A percentile compares a stretch with the other conserved stretches of the same genome.
phyloP scores from a whole-genome alignment of 2,797 vertebrate species.

The Otolemur crassicaudatus region DNA sequence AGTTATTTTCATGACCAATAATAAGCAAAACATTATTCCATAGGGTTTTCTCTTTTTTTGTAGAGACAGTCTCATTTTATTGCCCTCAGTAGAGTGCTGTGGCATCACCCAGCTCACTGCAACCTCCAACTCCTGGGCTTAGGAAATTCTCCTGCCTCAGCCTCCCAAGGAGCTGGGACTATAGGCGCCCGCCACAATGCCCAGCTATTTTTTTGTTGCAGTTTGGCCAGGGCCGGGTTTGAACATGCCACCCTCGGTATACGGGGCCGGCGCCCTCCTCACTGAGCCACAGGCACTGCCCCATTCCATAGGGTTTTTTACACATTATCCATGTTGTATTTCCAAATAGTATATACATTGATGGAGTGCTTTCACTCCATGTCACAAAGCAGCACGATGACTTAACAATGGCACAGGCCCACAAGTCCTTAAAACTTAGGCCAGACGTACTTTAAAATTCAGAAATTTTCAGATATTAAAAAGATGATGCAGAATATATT shows the following conservation, averaged over 20 bases:
- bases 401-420: background rate
- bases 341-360: background rate
- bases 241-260: too few species aligned
- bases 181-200: too few species aligned
- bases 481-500: background rate
- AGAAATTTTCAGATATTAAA: background rate
- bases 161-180: too few species aligned
- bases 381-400: background rate
- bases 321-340: background rate
- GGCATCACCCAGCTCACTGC: too few species aligned
- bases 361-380: background rate
- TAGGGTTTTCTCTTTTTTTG: background rate
- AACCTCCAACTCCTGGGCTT: too few species aligned
- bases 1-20: background rate
- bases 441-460: background rate
- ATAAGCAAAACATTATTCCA: background rate
- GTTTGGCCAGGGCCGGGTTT: too few species aligned
- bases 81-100: too few species aligned
- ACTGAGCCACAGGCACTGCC: too few species aligned
- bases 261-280: too few species aligned
- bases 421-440: background rate
- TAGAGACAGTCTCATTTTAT: too few species aligned
- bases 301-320: background rate
- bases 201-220: too few species aligned
- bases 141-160: too few species aligned